Evolutionary conservation across 2,888 invertebrate genomes (phyloP), one percentile per base, ranked within the genome.

Genomic region (Neocrepidodera transversa): DNA sequence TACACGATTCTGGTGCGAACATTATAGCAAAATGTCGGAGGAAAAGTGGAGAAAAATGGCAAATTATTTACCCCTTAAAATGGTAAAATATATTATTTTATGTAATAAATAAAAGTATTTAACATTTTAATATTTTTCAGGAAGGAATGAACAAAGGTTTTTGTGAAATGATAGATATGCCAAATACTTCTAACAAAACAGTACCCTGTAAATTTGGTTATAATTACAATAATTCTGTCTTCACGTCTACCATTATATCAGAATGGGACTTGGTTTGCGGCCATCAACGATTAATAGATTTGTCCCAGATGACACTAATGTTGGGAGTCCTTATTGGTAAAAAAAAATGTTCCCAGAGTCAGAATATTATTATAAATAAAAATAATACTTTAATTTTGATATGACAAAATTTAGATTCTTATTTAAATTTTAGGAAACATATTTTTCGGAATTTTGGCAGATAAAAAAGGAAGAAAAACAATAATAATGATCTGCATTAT

Each of bases 261-360:
- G 86, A 88, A 76, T 88, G 86, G 86, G 74, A 85, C 76, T 79
- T 88, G 63, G 86, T 88, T 13, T 88, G 88, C 72, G 80, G 82
- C 4, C 81, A 80, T 42, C 82, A 82, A 69, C 82, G 83, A 79
- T 75, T 84, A 63, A 78, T 84, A 38, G 85, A 87, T 71, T 80
- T 85, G 7, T 82, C 86, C 2, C 87, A 87, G 74, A 82, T 83
- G 28, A 76, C 83, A 1, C 81, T 87, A 75, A 87, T 87, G 87
- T 81, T 83, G 72, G 88, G 88, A 2, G 82, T 87, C 58, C 79
- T 88, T 17, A 60, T 86, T 32, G 88, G 80, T 78, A 68, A 63
- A n/a, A 36, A 17, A 11, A 17, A 14, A 35, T 11, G 17, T 32
- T 26, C 6, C 6, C 30, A 47, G n/a, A n/a, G n/a, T 49, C 8